Evolutionary conservation across 2,797 vertebrate species (phyloP), one percentile per base, ranked within the genome.

Genomic region (Microhierax caerulescens): DNA sequence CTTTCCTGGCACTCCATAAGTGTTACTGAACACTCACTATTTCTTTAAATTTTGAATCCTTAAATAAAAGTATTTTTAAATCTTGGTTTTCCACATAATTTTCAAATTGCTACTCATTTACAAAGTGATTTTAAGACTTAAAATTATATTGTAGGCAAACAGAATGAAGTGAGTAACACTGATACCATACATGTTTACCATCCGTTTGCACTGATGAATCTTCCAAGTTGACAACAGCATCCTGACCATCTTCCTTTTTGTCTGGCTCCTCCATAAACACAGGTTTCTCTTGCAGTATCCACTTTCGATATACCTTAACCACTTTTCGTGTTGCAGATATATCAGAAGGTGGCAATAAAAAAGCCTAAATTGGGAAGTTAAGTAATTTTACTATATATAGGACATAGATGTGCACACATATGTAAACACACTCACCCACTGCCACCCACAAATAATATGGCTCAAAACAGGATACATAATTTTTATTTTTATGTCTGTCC

Each of bases 231-330:
- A 97, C 98, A 69, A 98, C 98, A 53, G 97, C 97, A 85, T 99
- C 99, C 85, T 99, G 98, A 45, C 89, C 93, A 50, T 84, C 97
- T 11, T 98, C 95, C n/a, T 97, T 98, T 64, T 95, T 98, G 75
- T 99, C 99, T 7, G 99, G 99, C 91, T 99, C 99, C 20, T 98
- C 98, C 99, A 99, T 99, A 93, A 99, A 99, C 65, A 97, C 64
- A 4, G 99, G 99, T 74, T 99, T 99, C 30, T 99, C 99, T 93
- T 98, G 99, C 81, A 99, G 92, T 79, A 99, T 99, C 99, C 99
- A 99, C 95, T 99, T 99, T 83, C 99, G 99, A 92, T 99, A 99
- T 3, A 99, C 99, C 97, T 99, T 99, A 69, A 99, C 99, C 60
- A 99, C 99, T 97, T 99, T 99, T 90, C 99, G 98, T 67, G 98